Percentiles rank a stretch among this genome's conserved stretches.
phyloP scores from a whole-genome alignment of 30 jellyfish, hydroid and myxozoan species.

The Pelagia noctiluca region DNA sequence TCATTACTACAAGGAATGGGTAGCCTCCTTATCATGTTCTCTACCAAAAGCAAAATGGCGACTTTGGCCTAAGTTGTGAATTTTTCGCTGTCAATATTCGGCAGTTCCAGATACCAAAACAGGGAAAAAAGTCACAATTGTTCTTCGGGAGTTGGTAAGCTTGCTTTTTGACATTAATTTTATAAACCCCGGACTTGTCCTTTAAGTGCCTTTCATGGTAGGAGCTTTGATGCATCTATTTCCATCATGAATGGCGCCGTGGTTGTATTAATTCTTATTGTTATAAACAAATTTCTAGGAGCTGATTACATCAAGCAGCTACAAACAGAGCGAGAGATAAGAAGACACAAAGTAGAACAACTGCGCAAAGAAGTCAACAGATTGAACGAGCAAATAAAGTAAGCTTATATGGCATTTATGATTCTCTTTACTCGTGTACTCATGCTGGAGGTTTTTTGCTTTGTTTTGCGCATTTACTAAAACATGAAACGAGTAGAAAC shows the following conservation, averaged over 20 bases:
- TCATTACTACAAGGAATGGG: too few relatives aligned
- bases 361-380: constrained; percentile 56
- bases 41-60: too few relatives aligned
- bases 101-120: too few relatives aligned
- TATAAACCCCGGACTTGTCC: background rate
- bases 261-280: background rate
- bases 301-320: constrained; percentile 82
- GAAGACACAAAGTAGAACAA: constrained; percentile 44
- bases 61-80: too few relatives aligned
- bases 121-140: background rate
- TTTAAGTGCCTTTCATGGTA: too few relatives aligned
- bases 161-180: background rate
- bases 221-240: background rate
- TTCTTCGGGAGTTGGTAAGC: background rate
- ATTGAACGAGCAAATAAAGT: constrained; percentile 71
- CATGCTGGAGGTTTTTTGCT: background rate
- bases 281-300: constrained; percentile 36
- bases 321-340: constrained; percentile 66
- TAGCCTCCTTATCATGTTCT: too few relatives aligned
- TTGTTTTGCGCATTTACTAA: background rate
- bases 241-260: background rate
- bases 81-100: too few relatives aligned
- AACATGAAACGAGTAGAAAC: background rate
- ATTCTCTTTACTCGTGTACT: background rate
- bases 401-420: background rate